Evolutionary conservation across 2,888 invertebrate species (phyloP).

Genomic region (Strigamia transsilvanica): DNA sequence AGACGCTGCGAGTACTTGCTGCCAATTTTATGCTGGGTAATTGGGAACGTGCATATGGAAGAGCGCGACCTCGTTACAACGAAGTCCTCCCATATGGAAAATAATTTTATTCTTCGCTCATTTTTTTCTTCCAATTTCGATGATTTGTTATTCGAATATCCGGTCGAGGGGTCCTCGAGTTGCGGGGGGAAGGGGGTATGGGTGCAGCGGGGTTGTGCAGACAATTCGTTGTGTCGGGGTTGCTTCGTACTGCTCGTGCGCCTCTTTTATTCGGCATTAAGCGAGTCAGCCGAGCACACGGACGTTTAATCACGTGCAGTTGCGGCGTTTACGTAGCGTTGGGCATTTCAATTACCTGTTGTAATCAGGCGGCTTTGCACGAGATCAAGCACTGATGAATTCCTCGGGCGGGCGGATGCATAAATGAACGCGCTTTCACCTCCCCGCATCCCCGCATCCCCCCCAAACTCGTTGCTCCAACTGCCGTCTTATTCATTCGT

Average conservation of each 20-base stretch:
- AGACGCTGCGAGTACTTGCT: not conserved
- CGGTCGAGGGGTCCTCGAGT: too few relatives aligned
- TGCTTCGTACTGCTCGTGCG: not conserved
- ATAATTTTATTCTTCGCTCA: too few relatives aligned
- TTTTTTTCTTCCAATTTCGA: too few relatives aligned
- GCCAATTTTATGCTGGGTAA: not conserved
- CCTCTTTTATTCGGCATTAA: conserved; percentile 8
- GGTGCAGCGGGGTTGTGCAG: not conserved
- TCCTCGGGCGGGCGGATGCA: conserved; percentile 8
- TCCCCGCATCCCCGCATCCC: not conserved
- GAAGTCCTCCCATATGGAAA: not conserved
- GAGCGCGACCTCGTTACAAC: not conserved
- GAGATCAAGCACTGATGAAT: conserved; percentile 8
- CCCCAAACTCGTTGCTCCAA: too few relatives aligned
- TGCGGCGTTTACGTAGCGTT: conserved; percentile 8
- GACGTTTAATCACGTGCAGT: conserved; percentile 8
- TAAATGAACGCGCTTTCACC: conserved; percentile 3
- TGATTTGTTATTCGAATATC: too few relatives aligned
- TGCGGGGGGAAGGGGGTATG: not conserved
- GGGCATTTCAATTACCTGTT: conserved; percentile 8
- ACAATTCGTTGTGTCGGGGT: not conserved
- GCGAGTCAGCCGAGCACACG: conserved; percentile 8
- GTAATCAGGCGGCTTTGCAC: conserved; percentile 8
- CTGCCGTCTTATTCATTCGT: not conserved
- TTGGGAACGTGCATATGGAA: conserved; percentile 2